Base-by-base conservation (phyloP, 2,888 invertebrate genomes). In the Dioctria linearis region DNA sequence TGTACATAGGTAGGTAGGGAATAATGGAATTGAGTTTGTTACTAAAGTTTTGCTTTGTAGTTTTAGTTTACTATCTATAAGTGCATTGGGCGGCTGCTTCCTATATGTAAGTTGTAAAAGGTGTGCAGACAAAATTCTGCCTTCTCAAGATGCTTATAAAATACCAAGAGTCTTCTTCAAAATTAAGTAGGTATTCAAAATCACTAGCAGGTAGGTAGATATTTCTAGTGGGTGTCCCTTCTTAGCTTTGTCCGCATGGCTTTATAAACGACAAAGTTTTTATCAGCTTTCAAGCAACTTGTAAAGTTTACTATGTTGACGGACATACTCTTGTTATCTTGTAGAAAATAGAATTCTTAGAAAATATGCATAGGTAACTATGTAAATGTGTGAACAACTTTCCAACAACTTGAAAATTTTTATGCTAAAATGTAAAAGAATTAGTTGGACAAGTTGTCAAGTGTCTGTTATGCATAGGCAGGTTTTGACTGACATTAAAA, bases 241-340 rank as follows among this genome's bases (percentile, higher is more conserved):
- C n/a, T 57, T 13, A n/a, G 25, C 25, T 57, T 8, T n/a, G 11
- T 13, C 5, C 57, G 57, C 8, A 57, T 13, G 3, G 57, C 11
- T n/a, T 2, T 57, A 6, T 51, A 13, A 57, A 57, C 57, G 57
- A 13, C 57, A 57, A 57, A 57, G 8, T 57, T 57, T 57, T 57
- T 57, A 57, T 57, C 57, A 57, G 57, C 57, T 57, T 13, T 57
- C 25, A 13, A 13, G 8, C 57, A 57, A n/a, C 11, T 13, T 57
- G n/a, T 13, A 57, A 57, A 57, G n/a, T 57, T 57, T 57, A 4
- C 57, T 11, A 57, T 57, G 57, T 57, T 57, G 57, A 57, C 57
- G 57, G 57, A 57, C 57, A 57, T 13, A 25, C 25, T 25, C 2
- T 57, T 57, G 57, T 57, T 57, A 57, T 57, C 11, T 5, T 11